Percentiles rank a stretch among this genome's conserved stretches.
Conservation (phyloP, 2,888 invertebrate genomes). For the Smittia sp. region DNA sequence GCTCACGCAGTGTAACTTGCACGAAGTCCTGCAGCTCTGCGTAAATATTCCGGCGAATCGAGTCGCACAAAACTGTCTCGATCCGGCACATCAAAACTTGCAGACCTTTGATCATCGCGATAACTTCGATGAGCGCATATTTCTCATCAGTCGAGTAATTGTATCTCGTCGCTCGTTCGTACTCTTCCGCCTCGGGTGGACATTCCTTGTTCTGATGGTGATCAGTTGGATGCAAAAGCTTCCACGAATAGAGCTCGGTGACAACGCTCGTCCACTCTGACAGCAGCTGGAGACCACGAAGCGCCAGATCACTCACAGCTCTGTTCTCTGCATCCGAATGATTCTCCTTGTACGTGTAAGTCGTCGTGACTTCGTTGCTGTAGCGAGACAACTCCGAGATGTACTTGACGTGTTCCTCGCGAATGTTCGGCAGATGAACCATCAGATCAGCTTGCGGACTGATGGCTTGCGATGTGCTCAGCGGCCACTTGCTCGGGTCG, state of each 20-base stretch:
- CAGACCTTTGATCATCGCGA: constrained; percentile 98
- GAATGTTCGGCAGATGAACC: constrained; percentile 89
- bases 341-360: constrained; percentile 82
- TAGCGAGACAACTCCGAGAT: constrained; percentile 93
- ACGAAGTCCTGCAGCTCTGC: constrained; percentile 97
- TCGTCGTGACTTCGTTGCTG: constrained; percentile 78
- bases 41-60: constrained; percentile 88
- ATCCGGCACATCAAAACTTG: constrained; percentile 95
- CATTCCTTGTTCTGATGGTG: constrained; percentile 93
- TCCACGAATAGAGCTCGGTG: constrained; percentile 97
- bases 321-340: constrained; percentile 89
- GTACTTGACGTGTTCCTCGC: constrained; percentile 96
- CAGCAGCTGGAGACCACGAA: constrained; percentile 87
- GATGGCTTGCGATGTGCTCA: constrained; percentile 76
- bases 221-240: constrained; percentile 95
- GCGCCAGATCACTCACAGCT: constrained; percentile 84
- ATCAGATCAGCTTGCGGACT: constrained; percentile 92
- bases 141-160: constrained; percentile 98
- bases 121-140: constrained; percentile 95
- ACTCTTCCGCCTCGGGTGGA: constrained; percentile 95
- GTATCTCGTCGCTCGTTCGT: constrained; percentile 94
- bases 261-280: constrained; percentile 97
- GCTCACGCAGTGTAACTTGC: constrained; percentile 83
- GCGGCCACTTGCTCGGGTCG: constrained; percentile 87
- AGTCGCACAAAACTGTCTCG: constrained; percentile 94